Conservation (phyloP, 2,113 vertebrate genomes). For the Bostrychus sinensis region DNA sequence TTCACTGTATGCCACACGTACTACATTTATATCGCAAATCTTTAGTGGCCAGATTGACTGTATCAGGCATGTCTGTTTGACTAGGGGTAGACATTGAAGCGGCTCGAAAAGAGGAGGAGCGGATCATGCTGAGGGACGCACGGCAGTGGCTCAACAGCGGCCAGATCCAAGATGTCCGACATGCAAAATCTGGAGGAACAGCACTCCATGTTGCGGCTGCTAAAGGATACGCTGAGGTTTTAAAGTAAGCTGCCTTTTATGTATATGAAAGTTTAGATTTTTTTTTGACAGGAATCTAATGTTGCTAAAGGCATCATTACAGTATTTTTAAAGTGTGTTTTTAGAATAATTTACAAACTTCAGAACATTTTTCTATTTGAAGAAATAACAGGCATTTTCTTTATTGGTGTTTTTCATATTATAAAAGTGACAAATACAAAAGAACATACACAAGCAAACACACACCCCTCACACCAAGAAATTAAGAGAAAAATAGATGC, state of each 20-base stretch:
- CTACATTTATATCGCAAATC: too few species aligned
- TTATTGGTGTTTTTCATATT: too few species aligned
- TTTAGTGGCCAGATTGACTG: too few species aligned
- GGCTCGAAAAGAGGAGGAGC: constrained; percentile 97
- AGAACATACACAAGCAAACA: too few species aligned
- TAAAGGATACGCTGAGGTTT: constrained; percentile 97
- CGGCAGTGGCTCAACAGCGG: constrained; percentile 98
- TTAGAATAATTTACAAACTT: too few species aligned
- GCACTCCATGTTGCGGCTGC: constrained; percentile 97
- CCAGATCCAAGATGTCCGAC: constrained; percentile 92
- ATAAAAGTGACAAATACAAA: too few species aligned
- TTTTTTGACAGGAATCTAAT: too few species aligned
- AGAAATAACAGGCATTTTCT: too few species aligned
- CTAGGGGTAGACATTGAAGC: constrained; percentile 96
- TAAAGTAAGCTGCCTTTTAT: constrained; percentile 87
- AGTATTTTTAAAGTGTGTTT: background rate
- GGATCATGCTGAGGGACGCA: constrained; percentile 95
- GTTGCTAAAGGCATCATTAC: background rate
- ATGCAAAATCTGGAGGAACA: constrained; percentile 95
- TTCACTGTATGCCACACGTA: too few species aligned
- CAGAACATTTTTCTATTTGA: too few species aligned
- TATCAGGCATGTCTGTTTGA: background rate
- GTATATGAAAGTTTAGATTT: background rate
- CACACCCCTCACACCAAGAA: too few species aligned
- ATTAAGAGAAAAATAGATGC: too few species aligned